Percentiles rank a stretch among this genome's conserved stretches.
These are phyloP conservation scores for Ictalurus punctatus DNA, from an alignment of 2,113 vertebrate genomes.

Conservation along the genomic window DNA sequence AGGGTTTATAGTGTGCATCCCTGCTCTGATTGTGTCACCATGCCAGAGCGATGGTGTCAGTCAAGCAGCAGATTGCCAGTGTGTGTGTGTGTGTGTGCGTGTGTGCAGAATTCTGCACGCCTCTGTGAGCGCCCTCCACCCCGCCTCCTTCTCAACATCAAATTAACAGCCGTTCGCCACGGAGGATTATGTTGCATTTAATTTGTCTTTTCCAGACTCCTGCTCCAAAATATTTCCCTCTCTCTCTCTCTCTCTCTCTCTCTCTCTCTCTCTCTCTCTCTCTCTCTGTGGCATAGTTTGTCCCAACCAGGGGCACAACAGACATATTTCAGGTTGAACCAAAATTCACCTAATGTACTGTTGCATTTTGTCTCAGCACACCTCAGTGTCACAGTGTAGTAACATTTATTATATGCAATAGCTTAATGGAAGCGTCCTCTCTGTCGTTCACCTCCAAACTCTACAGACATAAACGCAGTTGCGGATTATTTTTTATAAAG, in stretches of 20 bases:
- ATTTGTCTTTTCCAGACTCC: conserved; percentile 37
- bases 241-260: not conserved
- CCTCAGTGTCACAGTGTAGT: not conserved
- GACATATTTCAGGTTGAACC: not conserved
- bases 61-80: conserved; percentile 23
- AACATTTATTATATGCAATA: not conserved
- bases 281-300: conserved; percentile 2
- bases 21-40: conserved; percentile 38
- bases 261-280: conserved; percentile 2
- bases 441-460: not conserved
- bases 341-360: not conserved
- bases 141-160: conserved; percentile 37
- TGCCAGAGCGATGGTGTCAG: conserved; percentile 31
- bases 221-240: conserved; percentile 12
- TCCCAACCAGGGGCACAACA: conserved; percentile 11
- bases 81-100: conserved; percentile 13
- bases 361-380: not conserved
- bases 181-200: conserved; percentile 44
- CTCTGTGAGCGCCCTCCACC: conserved; percentile 10
- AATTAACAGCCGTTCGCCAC: conserved; percentile 32
- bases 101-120: conserved; percentile 29
- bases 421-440: not conserved
- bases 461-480: not conserved
- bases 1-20: not conserved
- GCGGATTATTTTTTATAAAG: not conserved